A percentile compares a stretch with the other conserved stretches of the same genome.
These are phyloP conservation scores for Trochalopteron elliotii DNA, from an alignment of 2,113 vertebrate species.

Conservation along the genomic window DNA sequence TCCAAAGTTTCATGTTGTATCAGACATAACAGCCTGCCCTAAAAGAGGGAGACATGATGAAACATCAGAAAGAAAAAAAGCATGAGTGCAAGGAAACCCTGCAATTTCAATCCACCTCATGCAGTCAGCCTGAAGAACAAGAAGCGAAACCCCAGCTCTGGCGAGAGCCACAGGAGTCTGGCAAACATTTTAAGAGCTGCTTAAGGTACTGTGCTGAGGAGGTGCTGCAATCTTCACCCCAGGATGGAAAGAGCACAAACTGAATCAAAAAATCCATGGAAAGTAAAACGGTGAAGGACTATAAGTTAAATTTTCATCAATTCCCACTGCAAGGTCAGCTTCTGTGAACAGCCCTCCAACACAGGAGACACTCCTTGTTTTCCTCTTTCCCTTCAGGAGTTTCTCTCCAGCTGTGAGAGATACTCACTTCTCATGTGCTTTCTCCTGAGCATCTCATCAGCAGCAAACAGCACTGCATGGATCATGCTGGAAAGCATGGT, in stretches of 20 bases:
- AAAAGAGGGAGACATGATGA: not conserved
- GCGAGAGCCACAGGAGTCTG: not conserved
- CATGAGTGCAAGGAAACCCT: not conserved
- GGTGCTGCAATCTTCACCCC: not conserved
- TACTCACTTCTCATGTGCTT: not conserved
- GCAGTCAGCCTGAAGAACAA: not conserved
- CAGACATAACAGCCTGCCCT: not conserved
- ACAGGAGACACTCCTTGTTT: not conserved
- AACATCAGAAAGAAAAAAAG: not conserved
- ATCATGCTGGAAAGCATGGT: fast-evolving
- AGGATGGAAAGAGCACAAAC: not conserved
- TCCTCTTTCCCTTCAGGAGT: not conserved
- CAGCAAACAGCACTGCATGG: fast-evolving
- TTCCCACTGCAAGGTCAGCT: not conserved
- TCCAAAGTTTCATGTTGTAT: not conserved
- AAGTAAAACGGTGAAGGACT: not conserved
- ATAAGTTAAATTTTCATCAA: not conserved
- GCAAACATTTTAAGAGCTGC: not conserved
- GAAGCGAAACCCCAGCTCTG: not conserved
- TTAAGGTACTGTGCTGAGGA: not conserved
- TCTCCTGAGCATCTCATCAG: not conserved
- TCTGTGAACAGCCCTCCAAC: not conserved
- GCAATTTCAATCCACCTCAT: not conserved
- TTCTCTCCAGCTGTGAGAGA: not conserved
- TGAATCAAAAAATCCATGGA: not conserved